These are phyloP conservation scores for Siphamia tubifer DNA, from an alignment of 2,113 vertebrate species.

Conservation along the genomic window DNA sequence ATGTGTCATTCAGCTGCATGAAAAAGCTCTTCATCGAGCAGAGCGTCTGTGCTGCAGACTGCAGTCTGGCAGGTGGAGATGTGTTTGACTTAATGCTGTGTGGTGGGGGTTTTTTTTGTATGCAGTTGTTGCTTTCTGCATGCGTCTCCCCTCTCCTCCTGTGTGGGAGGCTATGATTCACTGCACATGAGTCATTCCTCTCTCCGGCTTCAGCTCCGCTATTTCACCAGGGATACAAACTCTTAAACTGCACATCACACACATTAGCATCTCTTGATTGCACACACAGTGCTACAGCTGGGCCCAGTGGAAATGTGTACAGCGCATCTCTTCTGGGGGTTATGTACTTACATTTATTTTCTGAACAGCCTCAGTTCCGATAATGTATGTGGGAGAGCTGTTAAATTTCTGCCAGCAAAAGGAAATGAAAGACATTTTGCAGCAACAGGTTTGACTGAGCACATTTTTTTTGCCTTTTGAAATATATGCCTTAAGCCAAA, in stretches of 20 bases:
- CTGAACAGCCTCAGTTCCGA: too few species aligned
- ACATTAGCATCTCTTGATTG: slow-evolving; percentile 45
- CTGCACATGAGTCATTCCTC: slow-evolving; percentile 74
- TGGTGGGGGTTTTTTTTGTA: background rate
- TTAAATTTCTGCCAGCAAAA: too few species aligned
- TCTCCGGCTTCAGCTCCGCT: slow-evolving; percentile 52
- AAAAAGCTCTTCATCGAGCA: slow-evolving; percentile 25
- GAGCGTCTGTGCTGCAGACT: slow-evolving; percentile 26
- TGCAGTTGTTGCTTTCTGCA: slow-evolving; percentile 40
- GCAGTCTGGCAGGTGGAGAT: slow-evolving; percentile 36
- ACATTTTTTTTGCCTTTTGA: too few species aligned
- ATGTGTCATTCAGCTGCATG: slow-evolving; percentile 25
- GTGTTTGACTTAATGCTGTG: slow-evolving; percentile 31
- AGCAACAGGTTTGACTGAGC: too few species aligned
- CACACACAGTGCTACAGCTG: slow-evolving; percentile 32
- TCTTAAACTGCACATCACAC: slow-evolving; percentile 45
- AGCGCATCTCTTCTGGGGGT: too few species aligned
- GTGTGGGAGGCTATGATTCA: slow-evolving; percentile 79
- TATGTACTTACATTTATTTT: too few species aligned
- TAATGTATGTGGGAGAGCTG: too few species aligned
- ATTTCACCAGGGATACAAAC: slow-evolving; percentile 62
- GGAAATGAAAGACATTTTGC: too few species aligned
- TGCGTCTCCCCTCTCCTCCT: slow-evolving; percentile 51
- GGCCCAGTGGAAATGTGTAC: too few species aligned
- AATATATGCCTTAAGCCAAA: too few species aligned